Evolutionary conservation across 2,888 invertebrate species (phyloP).

Genomic region (Alviniconcha strummeri): DNA sequence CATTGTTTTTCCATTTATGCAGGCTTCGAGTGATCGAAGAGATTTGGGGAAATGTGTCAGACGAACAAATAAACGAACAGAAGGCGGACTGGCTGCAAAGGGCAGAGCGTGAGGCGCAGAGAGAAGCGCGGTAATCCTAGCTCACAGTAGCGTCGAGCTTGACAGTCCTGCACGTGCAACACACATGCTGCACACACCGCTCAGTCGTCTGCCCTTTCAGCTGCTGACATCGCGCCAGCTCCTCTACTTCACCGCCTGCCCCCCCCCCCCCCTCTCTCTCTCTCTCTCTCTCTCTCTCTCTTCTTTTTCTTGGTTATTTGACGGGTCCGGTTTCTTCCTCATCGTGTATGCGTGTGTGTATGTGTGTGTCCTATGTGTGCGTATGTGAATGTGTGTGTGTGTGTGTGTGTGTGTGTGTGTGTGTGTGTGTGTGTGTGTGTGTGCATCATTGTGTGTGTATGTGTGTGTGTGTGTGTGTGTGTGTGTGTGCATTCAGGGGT

Average conservation of each 20-base stretch:
- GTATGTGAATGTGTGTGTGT: background rate
- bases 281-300: background rate
- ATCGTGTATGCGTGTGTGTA: background rate
- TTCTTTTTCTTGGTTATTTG: background rate
- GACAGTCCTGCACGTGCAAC: constrained; percentile 32
- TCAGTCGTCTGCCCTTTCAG: background rate
- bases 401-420: background rate
- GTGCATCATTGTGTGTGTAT: too few species aligned
- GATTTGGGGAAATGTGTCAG: constrained; percentile 29
- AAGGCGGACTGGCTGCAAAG: background rate
- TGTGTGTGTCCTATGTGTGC: background rate
- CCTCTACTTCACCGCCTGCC: too few species aligned
- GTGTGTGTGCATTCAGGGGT: too few species aligned
- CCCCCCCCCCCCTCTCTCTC: too few species aligned
- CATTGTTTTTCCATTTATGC: constrained; percentile 33
- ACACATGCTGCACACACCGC: constrained; percentile 20
- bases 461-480: too few species aligned
- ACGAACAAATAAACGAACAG: constrained; percentile 33
- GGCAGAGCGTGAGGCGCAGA: background rate
- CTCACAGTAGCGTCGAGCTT: constrained; percentile 24
- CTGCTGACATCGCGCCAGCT: too few species aligned
- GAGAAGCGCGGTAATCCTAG: constrained; percentile 22
- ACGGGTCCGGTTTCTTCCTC: background rate
- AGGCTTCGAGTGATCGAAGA: constrained; percentile 28
- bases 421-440: background rate